Conservation (phyloP, 2,113 vertebrate species). For the Ancistrus triradiatus region DNA sequence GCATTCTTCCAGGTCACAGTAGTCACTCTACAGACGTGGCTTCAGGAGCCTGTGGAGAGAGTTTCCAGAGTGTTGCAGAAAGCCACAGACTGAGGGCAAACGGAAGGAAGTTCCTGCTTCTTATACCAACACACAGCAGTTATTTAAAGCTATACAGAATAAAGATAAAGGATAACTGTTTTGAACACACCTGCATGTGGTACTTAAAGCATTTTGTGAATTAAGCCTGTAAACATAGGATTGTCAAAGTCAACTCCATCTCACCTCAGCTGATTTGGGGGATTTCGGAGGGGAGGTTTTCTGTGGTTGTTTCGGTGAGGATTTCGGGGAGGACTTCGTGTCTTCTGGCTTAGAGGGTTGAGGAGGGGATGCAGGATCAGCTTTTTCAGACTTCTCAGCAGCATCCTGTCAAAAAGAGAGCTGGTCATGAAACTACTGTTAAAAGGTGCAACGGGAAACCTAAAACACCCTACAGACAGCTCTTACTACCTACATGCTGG, state of each 20-base stretch:
- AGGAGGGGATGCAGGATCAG: conserved; percentile 56
- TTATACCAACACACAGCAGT: too few relatives aligned
- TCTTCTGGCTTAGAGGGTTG: conserved; percentile 53
- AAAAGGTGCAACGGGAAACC: too few relatives aligned
- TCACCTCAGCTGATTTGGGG: conserved; percentile 58
- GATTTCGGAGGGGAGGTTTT: conserved; percentile 51
- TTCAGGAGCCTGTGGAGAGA: conserved; percentile 37
- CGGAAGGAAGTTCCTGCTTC: neutral
- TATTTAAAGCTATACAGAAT: neutral
- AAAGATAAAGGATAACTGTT: too few relatives aligned
- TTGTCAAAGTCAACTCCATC: neutral
- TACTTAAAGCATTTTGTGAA: neutral
- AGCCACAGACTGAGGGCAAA: neutral
- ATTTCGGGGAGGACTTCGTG: conserved; percentile 46
- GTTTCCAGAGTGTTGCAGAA: neutral
- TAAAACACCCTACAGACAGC: neutral
- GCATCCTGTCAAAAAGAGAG: conserved; percentile 53
- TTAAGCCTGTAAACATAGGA: neutral
- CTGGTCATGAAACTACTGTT: too few relatives aligned
- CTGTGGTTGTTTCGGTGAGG: conserved; percentile 46
- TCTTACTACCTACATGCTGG: too few relatives aligned
- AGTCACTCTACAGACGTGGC: conserved; percentile 60
- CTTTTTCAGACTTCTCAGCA: conserved; percentile 59
- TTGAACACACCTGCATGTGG: neutral
- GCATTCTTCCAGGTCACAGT: conserved; percentile 37